Conservation (phyloP, 2,113 vertebrate genomes). For the Paratilapia polleni region DNA sequence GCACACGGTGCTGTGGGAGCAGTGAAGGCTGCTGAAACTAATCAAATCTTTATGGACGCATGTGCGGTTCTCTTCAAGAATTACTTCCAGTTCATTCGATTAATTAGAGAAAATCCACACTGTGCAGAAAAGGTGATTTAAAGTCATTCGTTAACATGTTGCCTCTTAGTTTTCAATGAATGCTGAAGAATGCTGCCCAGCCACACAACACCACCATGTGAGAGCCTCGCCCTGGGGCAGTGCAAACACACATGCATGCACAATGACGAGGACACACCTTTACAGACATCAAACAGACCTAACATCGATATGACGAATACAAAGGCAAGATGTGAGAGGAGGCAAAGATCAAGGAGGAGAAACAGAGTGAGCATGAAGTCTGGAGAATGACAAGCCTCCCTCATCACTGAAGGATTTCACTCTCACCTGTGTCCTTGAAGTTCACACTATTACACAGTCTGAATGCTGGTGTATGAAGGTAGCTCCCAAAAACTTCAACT, state of each 20-base stretch:
- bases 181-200: constrained; percentile 56
- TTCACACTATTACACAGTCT: not conserved
- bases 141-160: constrained; percentile 39
- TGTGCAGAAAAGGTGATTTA: not conserved
- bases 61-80: not conserved
- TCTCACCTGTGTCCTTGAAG: constrained; percentile 46
- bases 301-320: constrained; percentile 22
- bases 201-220: constrained; percentile 49
- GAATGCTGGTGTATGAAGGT: not conserved
- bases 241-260: constrained; percentile 9
- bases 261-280: constrained; percentile 12
- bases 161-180: constrained; percentile 33
- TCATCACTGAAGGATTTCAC: not conserved
- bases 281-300: constrained; percentile 30
- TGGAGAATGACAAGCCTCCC: not conserved
- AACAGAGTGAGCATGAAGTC: not conserved
- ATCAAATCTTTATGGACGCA: not conserved
- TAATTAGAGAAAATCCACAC: not conserved
- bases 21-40: not conserved
- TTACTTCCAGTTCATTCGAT: not conserved
- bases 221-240: constrained; percentile 49
- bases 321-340: not conserved
- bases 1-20: not conserved
- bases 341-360: not conserved
- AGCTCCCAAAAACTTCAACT: not conserved